phyloP scores from a whole-genome alignment of 2,113 vertebrate genomes.

The Trematocara zebra region DNA sequence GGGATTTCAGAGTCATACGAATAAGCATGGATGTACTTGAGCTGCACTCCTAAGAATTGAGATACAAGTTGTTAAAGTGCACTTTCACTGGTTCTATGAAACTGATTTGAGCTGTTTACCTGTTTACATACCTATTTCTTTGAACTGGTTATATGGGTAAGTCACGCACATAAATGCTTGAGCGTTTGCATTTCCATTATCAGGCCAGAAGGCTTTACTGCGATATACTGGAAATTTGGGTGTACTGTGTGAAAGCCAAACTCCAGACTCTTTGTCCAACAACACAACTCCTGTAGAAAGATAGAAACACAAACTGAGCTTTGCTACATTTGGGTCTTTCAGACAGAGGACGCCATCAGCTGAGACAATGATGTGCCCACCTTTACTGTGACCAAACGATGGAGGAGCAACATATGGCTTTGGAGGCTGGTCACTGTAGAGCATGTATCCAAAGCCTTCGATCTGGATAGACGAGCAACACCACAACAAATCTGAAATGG shows the following conservation, averaged over 20 bases:
- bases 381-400: constrained; percentile 61
- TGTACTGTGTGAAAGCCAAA: constrained; percentile 62
- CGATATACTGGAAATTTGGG: constrained; percentile 25
- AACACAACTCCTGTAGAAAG: constrained; percentile 37
- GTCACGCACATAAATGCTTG: constrained; percentile 55
- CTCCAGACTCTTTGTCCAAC: constrained; percentile 36
- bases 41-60: constrained; percentile 37
- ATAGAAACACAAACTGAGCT: background rate
- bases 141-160: constrained; percentile 21
- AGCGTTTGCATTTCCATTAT: constrained; percentile 6
- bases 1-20: constrained; percentile 20
- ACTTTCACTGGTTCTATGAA: background rate
- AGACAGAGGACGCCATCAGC: background rate
- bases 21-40: constrained; percentile 49
- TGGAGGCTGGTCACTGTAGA: constrained; percentile 57
- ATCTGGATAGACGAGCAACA: background rate
- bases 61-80: background rate
- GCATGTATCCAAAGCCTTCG: constrained; percentile 48
- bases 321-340: background rate
- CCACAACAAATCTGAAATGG: background rate
- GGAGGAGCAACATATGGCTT: rapidly evolving
- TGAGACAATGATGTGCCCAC: background rate
- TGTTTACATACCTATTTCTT: constrained; percentile 30
- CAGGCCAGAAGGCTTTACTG: constrained; percentile 28
- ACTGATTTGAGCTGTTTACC: background rate